Conservation (phyloP, 1,140 invertebrate genomes). For the Rhynchophorus ferrugineus region DNA sequence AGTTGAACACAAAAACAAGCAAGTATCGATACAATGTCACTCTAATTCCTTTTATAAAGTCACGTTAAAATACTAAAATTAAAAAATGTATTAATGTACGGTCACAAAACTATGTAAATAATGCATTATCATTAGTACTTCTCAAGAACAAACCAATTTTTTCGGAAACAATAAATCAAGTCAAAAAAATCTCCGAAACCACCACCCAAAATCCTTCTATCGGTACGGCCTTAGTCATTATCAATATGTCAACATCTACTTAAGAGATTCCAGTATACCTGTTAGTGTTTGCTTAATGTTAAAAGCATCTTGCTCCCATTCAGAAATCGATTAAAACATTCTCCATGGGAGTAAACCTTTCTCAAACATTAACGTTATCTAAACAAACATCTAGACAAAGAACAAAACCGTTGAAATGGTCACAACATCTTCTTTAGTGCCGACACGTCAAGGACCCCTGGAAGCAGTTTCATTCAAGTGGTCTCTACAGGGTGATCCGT, state of each 20-base stretch:
- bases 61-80: too few species aligned
- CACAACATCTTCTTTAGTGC: slow-evolving; percentile 20
- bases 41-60: too few species aligned
- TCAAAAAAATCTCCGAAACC: too few species aligned
- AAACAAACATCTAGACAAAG: slow-evolving; percentile 21
- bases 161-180: too few species aligned
- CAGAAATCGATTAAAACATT: slow-evolving; percentile 15
- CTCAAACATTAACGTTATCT: slow-evolving; percentile 21
- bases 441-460: slow-evolving; percentile 5
- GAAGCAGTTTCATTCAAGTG: slow-evolving; percentile 12
- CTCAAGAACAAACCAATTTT: too few species aligned
- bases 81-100: too few species aligned
- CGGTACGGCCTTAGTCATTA: slow-evolving; percentile 1
- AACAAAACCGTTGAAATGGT: slow-evolving; percentile 20
- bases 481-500: background rate
- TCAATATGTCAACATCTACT: slow-evolving; percentile 11
- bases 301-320: slow-evolving; percentile 11
- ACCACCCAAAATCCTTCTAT: too few species aligned
- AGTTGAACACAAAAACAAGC: too few species aligned
- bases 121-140: too few species aligned
- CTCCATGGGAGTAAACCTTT: slow-evolving; percentile 15
- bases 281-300: slow-evolving; percentile 11
- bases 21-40: too few species aligned
- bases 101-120: too few species aligned
- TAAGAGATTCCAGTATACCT: slow-evolving; percentile 4